Base-by-base conservation (phyloP, 2,888 invertebrate species). In the Cataglyphis livida region DNA sequence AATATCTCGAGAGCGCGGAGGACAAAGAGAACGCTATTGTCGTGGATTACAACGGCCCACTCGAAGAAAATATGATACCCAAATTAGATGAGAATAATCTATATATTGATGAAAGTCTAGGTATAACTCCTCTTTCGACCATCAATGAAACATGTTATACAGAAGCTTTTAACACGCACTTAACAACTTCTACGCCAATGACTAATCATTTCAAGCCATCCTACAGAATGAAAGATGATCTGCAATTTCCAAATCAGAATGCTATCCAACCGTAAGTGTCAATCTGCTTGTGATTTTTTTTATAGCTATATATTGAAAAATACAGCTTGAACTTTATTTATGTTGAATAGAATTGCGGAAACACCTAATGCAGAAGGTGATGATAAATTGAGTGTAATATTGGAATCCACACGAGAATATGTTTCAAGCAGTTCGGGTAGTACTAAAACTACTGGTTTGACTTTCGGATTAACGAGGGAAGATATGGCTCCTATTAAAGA, bases 381-480 rank as follows among this genome's bases (percentile, higher is more conserved):
- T 12, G 96, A 93, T 21, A 95, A 96, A 59, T 94, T 96, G 54
- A 96, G 96, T 54, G 95, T 96, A 41, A 96, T 96, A 85, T 95
- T 96, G 95, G 96, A 96, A 94, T 95, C 96, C 18, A 96, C 96
- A 1, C 95, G 96, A 90, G 96, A 96, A 92, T 96, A 96, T 90
- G 96, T 95, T 95, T 96, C 95, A 35, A 95, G 92, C 44, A 94
- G 93, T 85, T 94, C 94, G 21, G 90, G 92, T 18, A 93, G 93
- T 61, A 93, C 92, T 25, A 90, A 93, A 85, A 92, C 92, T 32
- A 88, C 92, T 5, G 91, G 89, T 61, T 89, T 90, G 57, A 93
- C 91, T 28, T 94, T 93, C 64, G 92, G 92, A 28, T 87, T 93
- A 35, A 91, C 92, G 3, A 92, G 92, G 3, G 94, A 94, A 59